Evolutionary conservation across 2,113 vertebrate genomes (phyloP).

Genomic region (Balaenoptera acutorostrata): DNA sequence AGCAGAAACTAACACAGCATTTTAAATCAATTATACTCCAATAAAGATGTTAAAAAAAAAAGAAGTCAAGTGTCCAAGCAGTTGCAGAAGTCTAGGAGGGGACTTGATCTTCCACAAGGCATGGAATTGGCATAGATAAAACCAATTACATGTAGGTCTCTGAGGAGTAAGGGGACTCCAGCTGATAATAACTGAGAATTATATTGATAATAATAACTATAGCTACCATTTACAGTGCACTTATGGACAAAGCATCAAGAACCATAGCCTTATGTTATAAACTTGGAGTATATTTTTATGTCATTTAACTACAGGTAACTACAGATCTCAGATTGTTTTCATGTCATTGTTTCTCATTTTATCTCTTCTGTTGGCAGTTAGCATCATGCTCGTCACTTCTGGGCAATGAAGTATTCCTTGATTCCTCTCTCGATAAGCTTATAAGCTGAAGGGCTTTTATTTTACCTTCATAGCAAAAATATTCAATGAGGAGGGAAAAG

Average conservation of each 20-base stretch:
- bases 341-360: not conserved
- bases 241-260: not conserved
- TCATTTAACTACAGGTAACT: not conserved
- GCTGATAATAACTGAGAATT: not conserved
- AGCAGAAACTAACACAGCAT: too few relatives aligned
- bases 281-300: not conserved
- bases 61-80: not conserved
- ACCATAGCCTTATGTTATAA: not conserved
- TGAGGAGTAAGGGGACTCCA: not conserved
- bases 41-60: too few relatives aligned
- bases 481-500: not conserved
- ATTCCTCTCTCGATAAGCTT: not conserved
- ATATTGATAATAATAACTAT: not conserved
- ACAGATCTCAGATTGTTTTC: not conserved
- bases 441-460: not conserved
- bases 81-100: not conserved
- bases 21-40: too few relatives aligned
- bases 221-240: not conserved
- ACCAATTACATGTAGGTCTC: not conserved
- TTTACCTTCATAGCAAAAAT: not conserved
- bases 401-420: not conserved
- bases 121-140: not conserved
- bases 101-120: not conserved
- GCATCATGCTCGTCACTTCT: not conserved
- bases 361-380: not conserved